A percentile compares a stretch with the other conserved stretches of the same genome.
Evolutionary conservation across 2,113 vertebrate genomes (phyloP).

Genomic region (Sylvia atricapilla): DNA sequence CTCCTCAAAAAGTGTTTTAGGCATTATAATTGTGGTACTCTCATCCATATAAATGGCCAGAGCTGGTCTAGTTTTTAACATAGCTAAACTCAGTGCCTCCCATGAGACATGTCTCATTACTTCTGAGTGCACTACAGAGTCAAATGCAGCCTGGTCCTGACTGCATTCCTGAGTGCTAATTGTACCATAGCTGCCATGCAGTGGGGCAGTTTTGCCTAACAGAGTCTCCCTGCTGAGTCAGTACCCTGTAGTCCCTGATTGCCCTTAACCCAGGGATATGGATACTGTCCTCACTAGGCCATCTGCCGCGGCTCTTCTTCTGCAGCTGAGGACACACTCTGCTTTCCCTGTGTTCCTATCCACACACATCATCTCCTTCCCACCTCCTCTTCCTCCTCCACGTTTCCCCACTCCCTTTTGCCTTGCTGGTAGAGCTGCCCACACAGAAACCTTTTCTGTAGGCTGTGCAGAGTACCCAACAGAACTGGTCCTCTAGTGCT

Average conservation of each 20-base stretch:
- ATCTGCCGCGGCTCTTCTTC: neutral
- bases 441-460: neutral
- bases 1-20: neutral
- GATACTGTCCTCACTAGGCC: neutral
- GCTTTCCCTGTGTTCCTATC: neutral
- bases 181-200: neutral
- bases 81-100: neutral
- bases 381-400: neutral
- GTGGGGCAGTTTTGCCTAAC: neutral
- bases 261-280: neutral
- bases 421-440: neutral
- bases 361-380: neutral
- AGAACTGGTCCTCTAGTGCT: neutral
- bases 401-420: neutral
- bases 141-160: neutral
- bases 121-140: neutral
- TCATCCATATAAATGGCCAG: neutral
- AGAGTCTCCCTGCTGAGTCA: neutral
- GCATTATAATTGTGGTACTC: neutral
- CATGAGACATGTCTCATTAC: neutral
- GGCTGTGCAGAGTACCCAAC: neutral
- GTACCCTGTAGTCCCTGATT: neutral
- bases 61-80: neutral
- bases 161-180: neutral
- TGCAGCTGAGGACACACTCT: neutral